These are phyloP conservation scores for Nasonovia ribisnigri DNA, from an alignment of 2,888 invertebrate genomes.

Conservation along the genomic window DNA sequence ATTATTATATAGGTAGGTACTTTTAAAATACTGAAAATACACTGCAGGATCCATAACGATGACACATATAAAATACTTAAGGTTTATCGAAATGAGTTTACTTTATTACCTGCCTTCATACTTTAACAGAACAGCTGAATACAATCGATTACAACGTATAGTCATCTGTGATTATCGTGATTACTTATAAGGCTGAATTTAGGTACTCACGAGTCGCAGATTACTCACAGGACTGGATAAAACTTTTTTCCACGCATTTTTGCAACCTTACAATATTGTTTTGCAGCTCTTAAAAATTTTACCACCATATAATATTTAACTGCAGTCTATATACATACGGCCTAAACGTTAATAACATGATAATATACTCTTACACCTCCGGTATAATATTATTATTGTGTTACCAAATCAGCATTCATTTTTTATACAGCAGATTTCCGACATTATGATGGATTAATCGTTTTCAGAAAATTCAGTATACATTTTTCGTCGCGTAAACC, in stretches of 20 bases:
- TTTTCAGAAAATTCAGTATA: too few species aligned
- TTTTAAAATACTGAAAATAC: neutral
- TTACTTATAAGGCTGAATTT: rapidly evolving
- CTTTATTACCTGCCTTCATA: neutral
- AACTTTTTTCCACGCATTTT: neutral
- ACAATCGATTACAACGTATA: too few species aligned
- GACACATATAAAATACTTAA: neutral
- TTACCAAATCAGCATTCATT: neutral
- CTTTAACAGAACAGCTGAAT: neutral
- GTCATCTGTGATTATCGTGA: neutral
- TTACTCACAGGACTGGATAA: neutral
- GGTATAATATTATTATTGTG: too few species aligned
- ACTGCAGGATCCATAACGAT: neutral
- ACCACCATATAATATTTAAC: neutral
- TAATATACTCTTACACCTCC: too few species aligned
- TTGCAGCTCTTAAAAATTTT: neutral
- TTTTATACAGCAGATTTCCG: neutral
- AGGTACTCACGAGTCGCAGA: too few species aligned
- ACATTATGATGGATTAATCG: too few species aligned
- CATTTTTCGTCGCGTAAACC: neutral
- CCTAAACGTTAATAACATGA: neutral
- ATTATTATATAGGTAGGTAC: neutral
- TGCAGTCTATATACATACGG: neutral
- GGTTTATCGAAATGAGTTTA: neutral
- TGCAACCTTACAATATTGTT: neutral